These are phyloP conservation scores for Blennius ocellaris DNA, from an alignment of 2,113 vertebrate genomes.

Conservation along the genomic window DNA sequence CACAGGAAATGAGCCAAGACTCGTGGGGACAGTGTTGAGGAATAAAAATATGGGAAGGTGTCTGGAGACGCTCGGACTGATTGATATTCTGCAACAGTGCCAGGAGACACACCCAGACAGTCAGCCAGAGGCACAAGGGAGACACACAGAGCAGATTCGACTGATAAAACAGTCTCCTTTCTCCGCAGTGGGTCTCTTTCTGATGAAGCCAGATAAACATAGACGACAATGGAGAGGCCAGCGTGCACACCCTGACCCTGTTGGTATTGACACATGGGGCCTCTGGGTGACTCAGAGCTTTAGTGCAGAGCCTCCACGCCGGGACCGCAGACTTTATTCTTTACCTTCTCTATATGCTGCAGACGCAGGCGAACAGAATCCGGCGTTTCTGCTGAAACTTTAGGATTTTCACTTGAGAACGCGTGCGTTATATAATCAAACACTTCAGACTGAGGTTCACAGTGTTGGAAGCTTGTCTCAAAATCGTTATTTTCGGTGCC, in stretches of 20 bases:
- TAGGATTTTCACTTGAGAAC: no score
- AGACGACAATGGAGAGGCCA: constrained; percentile 26
- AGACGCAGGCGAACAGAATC: neutral
- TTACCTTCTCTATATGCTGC: constrained; percentile 1
- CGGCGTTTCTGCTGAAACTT: no score
- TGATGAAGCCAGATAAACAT: constrained; percentile 42
- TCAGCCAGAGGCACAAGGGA: constrained; percentile 6
- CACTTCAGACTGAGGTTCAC: no score
- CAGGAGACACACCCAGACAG: constrained; percentile 36
- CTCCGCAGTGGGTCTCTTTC: constrained; percentile 41
- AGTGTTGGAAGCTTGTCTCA: neutral
- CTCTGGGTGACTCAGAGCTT: constrained; percentile 64
- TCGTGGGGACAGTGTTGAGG: neutral
- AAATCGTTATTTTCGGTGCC: neutral
- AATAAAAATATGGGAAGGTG: constrained; percentile 19
- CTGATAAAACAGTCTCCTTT: constrained; percentile 52
- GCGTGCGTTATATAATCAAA: neutral
- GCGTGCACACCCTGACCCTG: constrained; percentile 33
- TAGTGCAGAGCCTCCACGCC: constrained; percentile 27
- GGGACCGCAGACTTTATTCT: constrained; percentile 17
- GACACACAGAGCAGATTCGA: constrained; percentile 10
- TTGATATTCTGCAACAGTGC: constrained; percentile 24
- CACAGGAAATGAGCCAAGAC: neutral
- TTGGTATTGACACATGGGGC: constrained; percentile 51
- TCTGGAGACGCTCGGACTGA: constrained; percentile 24